Evolutionary conservation across 2,888 invertebrate species (phyloP).

Genomic region (Toxonevra muliebris): DNA sequence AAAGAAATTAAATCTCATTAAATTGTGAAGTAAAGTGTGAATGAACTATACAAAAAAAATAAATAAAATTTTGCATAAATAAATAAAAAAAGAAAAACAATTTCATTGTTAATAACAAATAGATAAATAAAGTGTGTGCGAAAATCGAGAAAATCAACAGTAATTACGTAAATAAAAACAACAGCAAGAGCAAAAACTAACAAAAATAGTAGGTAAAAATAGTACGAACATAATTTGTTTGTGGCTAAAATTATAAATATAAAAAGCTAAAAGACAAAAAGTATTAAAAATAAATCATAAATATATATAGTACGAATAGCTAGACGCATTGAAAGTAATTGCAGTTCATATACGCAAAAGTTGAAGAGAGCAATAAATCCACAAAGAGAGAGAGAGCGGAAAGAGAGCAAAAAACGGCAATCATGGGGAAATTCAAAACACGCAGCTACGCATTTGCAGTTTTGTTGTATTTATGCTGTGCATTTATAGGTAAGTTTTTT

Average conservation of each 20-base stretch:
- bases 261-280: no score
- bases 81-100: slow-evolving; percentile 2
- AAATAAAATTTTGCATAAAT: no score
- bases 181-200: not conserved
- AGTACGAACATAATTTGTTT: no score
- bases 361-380: slow-evolving; percentile 9
- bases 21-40: no score
- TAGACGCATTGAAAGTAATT: not conserved
- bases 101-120: not conserved
- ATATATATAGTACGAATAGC: no score
- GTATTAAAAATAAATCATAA: no score
- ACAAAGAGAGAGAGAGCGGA: slow-evolving; percentile 11
- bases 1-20: no score
- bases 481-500: slow-evolving; percentile 37
- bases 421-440: slow-evolving; percentile 28
- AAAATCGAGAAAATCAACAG: no score
- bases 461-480: slow-evolving; percentile 35
- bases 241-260: no score
- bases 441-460: slow-evolving; percentile 36
- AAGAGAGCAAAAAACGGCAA: slow-evolving; percentile 8
- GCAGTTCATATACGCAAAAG: slow-evolving; percentile 3
- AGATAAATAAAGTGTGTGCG: no score
- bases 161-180: no score
- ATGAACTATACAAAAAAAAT: no score
- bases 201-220: slow-evolving; percentile 4